Percentiles rank a stretch among this genome's conserved stretches.
Conservation (phyloP, 2,113 vertebrate genomes). For the Irena cyanogastra region DNA sequence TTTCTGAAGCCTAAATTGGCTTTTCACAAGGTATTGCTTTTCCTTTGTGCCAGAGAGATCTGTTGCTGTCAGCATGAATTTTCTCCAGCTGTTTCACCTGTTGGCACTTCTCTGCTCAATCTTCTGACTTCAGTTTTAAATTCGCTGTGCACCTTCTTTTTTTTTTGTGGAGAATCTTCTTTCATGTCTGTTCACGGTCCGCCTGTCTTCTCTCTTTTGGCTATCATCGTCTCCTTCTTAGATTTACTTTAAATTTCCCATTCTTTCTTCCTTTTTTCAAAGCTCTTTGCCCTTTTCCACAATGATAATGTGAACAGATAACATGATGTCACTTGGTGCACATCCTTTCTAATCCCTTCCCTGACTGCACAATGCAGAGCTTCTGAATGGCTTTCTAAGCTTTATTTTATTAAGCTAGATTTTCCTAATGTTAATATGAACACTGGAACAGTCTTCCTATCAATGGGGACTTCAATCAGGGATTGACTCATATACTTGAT, state of each 20-base stretch:
- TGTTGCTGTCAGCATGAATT: background rate
- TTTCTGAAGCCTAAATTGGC: background rate
- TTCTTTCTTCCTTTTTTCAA: background rate
- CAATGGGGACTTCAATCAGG: background rate
- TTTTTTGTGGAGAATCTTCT: background rate
- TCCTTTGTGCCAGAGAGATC: background rate
- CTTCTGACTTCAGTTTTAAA: background rate
- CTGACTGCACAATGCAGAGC: background rate
- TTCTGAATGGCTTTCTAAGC: background rate
- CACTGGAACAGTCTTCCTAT: background rate
- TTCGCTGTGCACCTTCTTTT: background rate
- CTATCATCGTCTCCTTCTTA: background rate
- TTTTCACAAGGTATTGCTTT: background rate
- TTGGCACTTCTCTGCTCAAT: background rate
- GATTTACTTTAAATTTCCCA: background rate
- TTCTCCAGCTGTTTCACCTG: background rate
- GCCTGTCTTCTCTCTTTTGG: background rate
- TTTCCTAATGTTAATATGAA: background rate
- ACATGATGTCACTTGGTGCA: background rate
- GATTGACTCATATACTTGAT: background rate
- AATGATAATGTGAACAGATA: background rate
- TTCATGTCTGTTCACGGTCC: background rate
- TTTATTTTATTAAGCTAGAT: background rate
- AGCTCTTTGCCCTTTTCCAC: background rate
- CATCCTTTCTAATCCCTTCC: background rate